A percentile compares a stretch with the other conserved stretches of the same genome.
Conservation (phyloP, 2,888 invertebrate genomes). For the Ellobium chinense region DNA sequence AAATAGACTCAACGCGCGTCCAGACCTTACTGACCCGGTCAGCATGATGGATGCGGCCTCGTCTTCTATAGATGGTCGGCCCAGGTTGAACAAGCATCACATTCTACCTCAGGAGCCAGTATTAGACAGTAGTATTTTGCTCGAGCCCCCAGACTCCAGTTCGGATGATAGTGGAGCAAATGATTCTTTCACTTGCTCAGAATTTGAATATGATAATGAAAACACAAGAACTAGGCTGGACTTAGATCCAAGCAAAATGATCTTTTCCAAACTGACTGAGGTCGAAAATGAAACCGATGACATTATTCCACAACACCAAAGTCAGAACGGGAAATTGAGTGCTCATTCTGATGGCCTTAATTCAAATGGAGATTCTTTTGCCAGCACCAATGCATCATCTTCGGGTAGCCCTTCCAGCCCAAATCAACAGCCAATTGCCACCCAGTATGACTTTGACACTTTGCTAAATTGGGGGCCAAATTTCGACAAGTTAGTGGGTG, state of each 20-base stretch:
- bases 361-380: constrained; percentile 93
- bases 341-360: constrained; percentile 90
- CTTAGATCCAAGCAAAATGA: constrained; percentile 81
- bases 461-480: constrained; percentile 97
- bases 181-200: constrained; percentile 98
- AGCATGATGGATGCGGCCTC: constrained; percentile 96
- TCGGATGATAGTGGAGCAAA: constrained; percentile 94
- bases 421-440: constrained; percentile 77
- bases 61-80: constrained; percentile 82
- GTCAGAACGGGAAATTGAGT: constrained; percentile 49
- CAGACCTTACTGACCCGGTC: constrained; percentile 91
- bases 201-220: constrained; percentile 95
- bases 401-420: constrained; percentile 47
- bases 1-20: constrained; percentile 91
- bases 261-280: constrained; percentile 81
- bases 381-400: constrained; percentile 88
- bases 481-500: constrained; percentile 96
- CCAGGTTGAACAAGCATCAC: constrained; percentile 26
- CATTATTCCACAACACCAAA: constrained; percentile 48
- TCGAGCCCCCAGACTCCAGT: constrained; percentile 78
- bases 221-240: constrained; percentile 67
- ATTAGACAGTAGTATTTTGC: constrained; percentile 75
- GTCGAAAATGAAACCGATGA: constrained; percentile 72
- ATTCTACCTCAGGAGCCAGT: constrained; percentile 50
- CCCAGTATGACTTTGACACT: constrained; percentile 95